Evolutionary conservation across 1,140 invertebrate species (phyloP), one percentile per base, ranked within the genome.

Genomic region (Bombus turneri): DNA sequence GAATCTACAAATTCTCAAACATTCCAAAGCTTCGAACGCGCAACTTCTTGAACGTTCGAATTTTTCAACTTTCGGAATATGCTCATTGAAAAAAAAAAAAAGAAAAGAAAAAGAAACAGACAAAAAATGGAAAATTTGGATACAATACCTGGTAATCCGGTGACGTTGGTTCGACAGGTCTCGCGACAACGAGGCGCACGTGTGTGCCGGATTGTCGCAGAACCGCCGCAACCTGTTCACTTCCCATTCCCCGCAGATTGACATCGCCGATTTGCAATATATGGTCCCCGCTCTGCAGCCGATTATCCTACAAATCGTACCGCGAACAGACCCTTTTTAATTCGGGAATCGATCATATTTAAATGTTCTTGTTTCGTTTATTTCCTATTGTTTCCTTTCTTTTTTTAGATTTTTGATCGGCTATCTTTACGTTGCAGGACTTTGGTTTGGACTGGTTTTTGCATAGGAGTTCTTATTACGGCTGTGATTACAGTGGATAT

Each of bases 201-300:
- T 98, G 97, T 18, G 97, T 98, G 39, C 98, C 98, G 39, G 98
- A 98, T 95, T 99, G 98, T 43, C 99, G 96, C 76, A 99, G 95
- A 79, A 99, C 98, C n/a, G 98, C 97, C 41, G 99, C 99, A 88
- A 99, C 99, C 95, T 99, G 98, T 94, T 99, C 99, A 34, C 98
- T 99, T 10, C 98, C 98, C 98, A 99, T 99, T 88, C 99, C 98
- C 83, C 99, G 97, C 68, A 99, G 96, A 94, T 98, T 98, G 83
- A 98, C 98, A 93, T 98, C 98, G 37, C 98, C 98, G 92, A 99
- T 99, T 96, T 99, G 98, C 69, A 99, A 95, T 91, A 99, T 99
- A 94, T 99, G 98, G 95, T 99, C 99, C 31, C 99, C 99, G 92
- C 98, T 98, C 91, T 98, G 98, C 53, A 99, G 96, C 71, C 98